A percentile compares a stretch with the other conserved stretches of the same genome.
Evolutionary conservation across 30 jellyfish, hydroid and myxozoan genomes (phyloP).

Genomic region (Cassiopea xamachana): DNA sequence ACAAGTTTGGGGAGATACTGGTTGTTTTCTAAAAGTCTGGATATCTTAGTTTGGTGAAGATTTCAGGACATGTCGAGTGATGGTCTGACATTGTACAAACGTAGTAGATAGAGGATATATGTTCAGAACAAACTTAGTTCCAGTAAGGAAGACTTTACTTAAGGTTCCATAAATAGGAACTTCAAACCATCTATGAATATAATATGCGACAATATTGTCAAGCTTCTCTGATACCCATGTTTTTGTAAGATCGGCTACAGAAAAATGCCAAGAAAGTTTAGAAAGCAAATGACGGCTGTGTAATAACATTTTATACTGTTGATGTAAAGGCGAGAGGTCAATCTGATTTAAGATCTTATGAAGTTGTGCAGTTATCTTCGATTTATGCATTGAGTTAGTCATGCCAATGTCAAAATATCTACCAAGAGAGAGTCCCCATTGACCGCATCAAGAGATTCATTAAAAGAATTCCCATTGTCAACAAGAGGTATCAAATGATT

Average conservation of each 20-base stretch:
- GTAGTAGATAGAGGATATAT: not conserved
- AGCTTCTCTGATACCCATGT: constrained; percentile 13
- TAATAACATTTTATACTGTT: not conserved
- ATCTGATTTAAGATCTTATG: not conserved
- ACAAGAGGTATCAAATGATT: constrained; percentile 14
- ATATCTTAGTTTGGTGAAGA: not conserved
- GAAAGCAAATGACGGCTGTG: not conserved
- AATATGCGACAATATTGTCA: constrained; percentile 3
- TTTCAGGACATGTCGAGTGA: not conserved
- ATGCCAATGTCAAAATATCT: constrained; percentile 2
- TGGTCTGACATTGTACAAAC: constrained; percentile 1
- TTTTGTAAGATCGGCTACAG: constrained; percentile 34
- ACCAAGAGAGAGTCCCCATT: not conserved
- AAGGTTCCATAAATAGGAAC: too few species aligned
- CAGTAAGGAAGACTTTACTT: too few species aligned
- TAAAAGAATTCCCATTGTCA: not conserved
- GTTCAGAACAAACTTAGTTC: not conserved
- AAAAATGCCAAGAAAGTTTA: constrained; percentile 5
- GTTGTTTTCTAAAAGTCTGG: not conserved
- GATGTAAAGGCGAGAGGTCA: constrained; percentile 9
- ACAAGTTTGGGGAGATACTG: not conserved
- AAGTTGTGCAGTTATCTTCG: not conserved
- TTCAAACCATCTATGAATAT: not conserved
- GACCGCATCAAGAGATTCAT: not conserved
- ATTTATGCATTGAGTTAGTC: not conserved